Evolutionary conservation across 2,113 vertebrate genomes (phyloP), one percentile per base, ranked within the genome.

Genomic region (Lepidothrix coronata): DNA sequence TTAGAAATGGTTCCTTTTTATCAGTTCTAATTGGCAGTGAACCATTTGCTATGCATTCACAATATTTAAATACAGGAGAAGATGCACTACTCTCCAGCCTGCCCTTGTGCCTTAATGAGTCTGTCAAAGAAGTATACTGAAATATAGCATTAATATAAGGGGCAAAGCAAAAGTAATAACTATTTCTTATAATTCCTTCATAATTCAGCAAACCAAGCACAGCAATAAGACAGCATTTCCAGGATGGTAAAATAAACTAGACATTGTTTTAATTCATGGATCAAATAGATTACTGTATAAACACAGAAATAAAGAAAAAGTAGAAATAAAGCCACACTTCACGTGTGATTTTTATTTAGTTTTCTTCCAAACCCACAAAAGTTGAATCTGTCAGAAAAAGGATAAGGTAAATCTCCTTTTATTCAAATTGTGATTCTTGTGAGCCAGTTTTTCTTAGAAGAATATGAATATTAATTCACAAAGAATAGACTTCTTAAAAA

Each of bases 111-210:
- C 49, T 82, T 81, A 85, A 92, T 88, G 46, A 87, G 37, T 27
- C 78, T 76, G 71, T 79, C 91, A 91, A 75, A 92, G 57, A 78
- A 73, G 28, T 65, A 48, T 58, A 85, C 37, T 96, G 89, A 96
- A 94, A 96, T 95, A 94, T 51, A 62, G 74, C 63, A 51, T 67
- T 94, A 95, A 93, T 95, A 89, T 51, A 68, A 91, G 37, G 22
- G 23, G 49, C 15, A 94, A 80, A 76, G 67, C 37, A 88, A 62
- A 76, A 67, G 41, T 59, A 83, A 89, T 82, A 90, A 85, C 66
- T 85, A 39, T 73, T 85, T 88, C 89, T 91, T 62, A 70, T 79
- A 70, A 93, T 89, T 82, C 71, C 51, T n/a, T 23, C 54, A 66
- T 94, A 93, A 94, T 70, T 94, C 78, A 85, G 19, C 25, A 88